Evolutionary conservation across 2,113 vertebrate species (phyloP).

Genomic region (Tyrannus savana): DNA sequence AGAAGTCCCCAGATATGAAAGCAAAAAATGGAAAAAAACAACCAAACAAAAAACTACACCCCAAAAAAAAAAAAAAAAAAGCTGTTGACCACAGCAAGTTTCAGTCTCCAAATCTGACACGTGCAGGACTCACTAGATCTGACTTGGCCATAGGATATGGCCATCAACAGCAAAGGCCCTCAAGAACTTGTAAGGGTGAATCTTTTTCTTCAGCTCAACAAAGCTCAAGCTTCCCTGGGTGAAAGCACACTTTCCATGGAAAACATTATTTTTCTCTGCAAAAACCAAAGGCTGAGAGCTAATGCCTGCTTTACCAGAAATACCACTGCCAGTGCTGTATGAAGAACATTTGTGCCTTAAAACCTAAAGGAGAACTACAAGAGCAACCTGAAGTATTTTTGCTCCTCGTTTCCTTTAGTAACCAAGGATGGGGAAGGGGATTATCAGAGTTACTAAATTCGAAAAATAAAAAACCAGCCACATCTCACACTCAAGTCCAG

Average conservation of each 20-base stretch:
- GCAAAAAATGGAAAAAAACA: no score
- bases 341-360: neutral
- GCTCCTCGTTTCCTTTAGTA: neutral
- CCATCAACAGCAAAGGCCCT: neutral
- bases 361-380: neutral
- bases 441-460: neutral
- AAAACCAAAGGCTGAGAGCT: neutral
- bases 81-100: neutral
- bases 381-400: neutral
- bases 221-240: neutral
- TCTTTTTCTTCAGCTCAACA: fast-evolving
- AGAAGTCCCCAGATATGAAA: neutral
- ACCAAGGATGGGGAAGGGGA: neutral
- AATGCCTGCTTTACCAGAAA: fast-evolving
- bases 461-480: neutral
- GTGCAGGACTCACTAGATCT: neutral
- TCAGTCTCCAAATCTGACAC: neutral
- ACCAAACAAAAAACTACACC: no score
- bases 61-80: no score
- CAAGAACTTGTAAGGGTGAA: neutral
- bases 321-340: fast-evolving
- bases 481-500: fast-evolving
- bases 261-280: neutral
- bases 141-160: neutral
- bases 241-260: fast-evolving